Base-by-base conservation (phyloP, 2,888 invertebrate genomes). In the Trypoxylon attenuatum region DNA sequence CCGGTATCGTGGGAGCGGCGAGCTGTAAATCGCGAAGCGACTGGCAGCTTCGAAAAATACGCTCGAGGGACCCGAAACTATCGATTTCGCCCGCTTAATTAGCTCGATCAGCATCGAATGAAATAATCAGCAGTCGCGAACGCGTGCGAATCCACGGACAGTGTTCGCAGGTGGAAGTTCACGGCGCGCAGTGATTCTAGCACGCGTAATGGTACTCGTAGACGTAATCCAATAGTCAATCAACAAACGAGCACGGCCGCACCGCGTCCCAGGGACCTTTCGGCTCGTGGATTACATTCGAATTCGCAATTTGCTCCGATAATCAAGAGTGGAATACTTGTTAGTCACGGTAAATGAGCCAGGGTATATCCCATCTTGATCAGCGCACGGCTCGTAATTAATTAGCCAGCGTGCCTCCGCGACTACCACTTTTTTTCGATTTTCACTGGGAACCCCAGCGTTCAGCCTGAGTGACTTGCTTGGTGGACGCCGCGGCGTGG, bases 221-320 rank as follows among this genome's bases (percentile, higher is more conserved):
- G 41, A 23, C 45, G 49, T 56, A 57, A 67, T 59, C 57, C 59
- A 49, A 59, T 53, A 29, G 58, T 70, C 58, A 53, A 71, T 70
- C 54, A 56, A 62, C 70, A 67, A 59, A 61, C 66, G 27, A 33
- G 57, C 18, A 19, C 25, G 41, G 4, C 22, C 22, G 49, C 47
- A 25, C 47, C 42, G 46, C 25, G n/a, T n/a, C n/a, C 54, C 55
- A 27, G 15, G 27, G 27, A 46, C 39, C 19, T 47, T 55, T 47
- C 29, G 29, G 42, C 18, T 29, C 43, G 42, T 10, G 55, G 33
- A 47, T 55, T 55, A 49, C 55, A 53, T 62, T 69, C 69, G 65
- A 64, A 69, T 73, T 58, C 41, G 62, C 63, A 63, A 71, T 69
- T 63, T 67, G 66, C 63, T 62, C 49, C 45, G 52, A 66, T 69